Percentiles rank a stretch among this genome's conserved stretches.
Conservation (phyloP, 1,140 invertebrate genomes). For the Drosophila serrata region DNA sequence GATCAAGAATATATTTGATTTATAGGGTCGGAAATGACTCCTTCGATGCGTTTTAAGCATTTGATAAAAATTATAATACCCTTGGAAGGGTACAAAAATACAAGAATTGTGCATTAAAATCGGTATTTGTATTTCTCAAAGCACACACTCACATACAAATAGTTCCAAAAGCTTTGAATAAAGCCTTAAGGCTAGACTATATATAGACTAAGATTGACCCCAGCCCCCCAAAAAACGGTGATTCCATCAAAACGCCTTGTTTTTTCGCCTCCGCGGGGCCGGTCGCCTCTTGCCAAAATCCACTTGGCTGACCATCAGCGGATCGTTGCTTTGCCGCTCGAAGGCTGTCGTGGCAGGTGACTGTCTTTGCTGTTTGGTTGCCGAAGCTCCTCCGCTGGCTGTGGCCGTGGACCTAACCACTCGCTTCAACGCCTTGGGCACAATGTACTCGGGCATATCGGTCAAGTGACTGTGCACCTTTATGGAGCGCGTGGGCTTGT, state of each 20-base stretch:
- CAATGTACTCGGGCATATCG: constrained; percentile 97
- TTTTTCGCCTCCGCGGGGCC: constrained; percentile 34
- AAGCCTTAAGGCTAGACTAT: neutral
- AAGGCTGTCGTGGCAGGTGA: constrained; percentile 65
- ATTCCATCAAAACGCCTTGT: constrained; percentile 14
- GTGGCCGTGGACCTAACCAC: constrained; percentile 86
- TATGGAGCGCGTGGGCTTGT: constrained; percentile 95
- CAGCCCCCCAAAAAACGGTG: neutral
- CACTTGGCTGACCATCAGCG: constrained; percentile 78
- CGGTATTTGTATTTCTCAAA: constrained; percentile 2
- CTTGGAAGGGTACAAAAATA: no score
- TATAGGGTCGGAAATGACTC: no score
- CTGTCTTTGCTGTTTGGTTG: constrained; percentile 68
- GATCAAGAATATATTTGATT: no score
- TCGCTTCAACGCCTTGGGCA: constrained; percentile 91
- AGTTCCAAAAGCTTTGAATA: neutral
- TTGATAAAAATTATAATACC: no score
- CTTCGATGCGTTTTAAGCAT: no score
- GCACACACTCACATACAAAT: neutral
- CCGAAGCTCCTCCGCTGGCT: constrained; percentile 54
- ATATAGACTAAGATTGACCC: neutral
- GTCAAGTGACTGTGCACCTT: constrained; percentile 94
- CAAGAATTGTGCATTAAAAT: neutral
- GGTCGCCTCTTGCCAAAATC: constrained; percentile 68
- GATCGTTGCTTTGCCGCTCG: constrained; percentile 80